A percentile compares a stretch with the other conserved stretches of the same genome.
Conservation (phyloP, 2,113 vertebrate genomes). For the Steatornis caripensis region DNA sequence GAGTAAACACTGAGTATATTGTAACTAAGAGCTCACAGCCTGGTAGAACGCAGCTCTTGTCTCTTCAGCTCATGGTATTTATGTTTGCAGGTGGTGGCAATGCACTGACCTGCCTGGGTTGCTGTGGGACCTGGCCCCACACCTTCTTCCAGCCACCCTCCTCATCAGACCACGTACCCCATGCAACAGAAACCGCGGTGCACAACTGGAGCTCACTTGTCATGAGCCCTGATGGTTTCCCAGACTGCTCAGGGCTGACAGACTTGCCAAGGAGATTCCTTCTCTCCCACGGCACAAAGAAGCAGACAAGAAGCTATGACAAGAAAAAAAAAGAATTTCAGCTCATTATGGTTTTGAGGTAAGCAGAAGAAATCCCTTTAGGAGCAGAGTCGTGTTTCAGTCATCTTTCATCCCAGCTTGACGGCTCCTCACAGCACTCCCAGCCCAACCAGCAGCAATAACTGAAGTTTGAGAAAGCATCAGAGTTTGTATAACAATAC, state of each 20-base stretch:
- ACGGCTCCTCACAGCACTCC: no score
- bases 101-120: background rate
- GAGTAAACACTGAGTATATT: background rate
- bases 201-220: background rate
- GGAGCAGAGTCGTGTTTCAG: conserved; percentile 10
- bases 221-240: background rate
- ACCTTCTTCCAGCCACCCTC: background rate
- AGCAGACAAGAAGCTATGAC: background rate
- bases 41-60: conserved; percentile 23
- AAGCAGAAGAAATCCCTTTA: conserved; percentile 10
- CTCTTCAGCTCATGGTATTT: background rate
- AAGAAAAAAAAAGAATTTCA: background rate
- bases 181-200: rapidly evolving
- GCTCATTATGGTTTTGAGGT: conserved; percentile 12
- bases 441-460: background rate
- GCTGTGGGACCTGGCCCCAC: background rate
- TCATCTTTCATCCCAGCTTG: conserved; percentile 33
- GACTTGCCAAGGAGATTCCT: background rate
- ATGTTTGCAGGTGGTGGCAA: background rate
- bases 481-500: background rate
- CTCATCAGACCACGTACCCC: background rate
- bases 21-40: background rate
- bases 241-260: rapidly evolving
- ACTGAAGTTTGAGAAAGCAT: conserved; percentile 22
- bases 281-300: background rate